Percentiles rank a stretch among this genome's conserved stretches.
phyloP scores from a whole-genome alignment of 2,113 vertebrate species.

The Regulus satrapa region DNA sequence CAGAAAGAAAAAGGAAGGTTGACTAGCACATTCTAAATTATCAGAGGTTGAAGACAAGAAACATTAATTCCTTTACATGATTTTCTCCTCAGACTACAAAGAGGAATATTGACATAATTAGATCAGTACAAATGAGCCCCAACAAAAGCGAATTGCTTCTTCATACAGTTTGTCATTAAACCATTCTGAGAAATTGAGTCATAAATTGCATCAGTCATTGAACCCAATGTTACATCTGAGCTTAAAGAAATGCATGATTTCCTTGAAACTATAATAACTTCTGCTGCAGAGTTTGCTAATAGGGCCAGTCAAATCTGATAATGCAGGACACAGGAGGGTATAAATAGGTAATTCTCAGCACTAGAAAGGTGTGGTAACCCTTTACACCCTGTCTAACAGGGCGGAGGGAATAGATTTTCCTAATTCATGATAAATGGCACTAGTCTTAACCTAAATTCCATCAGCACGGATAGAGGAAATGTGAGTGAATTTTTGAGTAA shows the following conservation, averaged over 20 bases:
- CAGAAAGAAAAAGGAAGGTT: not conserved
- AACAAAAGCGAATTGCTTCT: not conserved
- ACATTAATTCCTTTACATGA: not conserved
- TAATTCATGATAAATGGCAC: not conserved
- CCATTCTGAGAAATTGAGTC: not conserved
- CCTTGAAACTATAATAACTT: not conserved
- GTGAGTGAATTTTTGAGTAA: not conserved
- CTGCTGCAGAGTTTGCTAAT: not conserved
- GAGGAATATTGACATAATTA: not conserved
- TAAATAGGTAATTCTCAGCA: not conserved
- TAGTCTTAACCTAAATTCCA: not conserved
- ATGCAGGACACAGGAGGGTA: not conserved
- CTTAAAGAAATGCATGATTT: not conserved
- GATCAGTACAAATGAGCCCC: not conserved
- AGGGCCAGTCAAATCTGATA: not conserved
- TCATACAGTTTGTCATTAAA: not conserved
- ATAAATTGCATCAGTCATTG: not conserved
- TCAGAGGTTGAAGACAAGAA: not conserved
- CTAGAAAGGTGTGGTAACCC: not conserved
- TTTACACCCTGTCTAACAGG: not conserved
- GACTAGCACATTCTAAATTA: not conserved
- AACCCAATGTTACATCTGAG: not conserved
- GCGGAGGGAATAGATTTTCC: not conserved
- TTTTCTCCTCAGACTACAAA: not conserved
- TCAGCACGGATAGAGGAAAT: not conserved